A percentile compares a stretch with the other conserved stretches of the same genome.
These are phyloP conservation scores for Pandemis cinnamomeana DNA, from an alignment of 2,888 invertebrate species.

Conservation along the genomic window DNA sequence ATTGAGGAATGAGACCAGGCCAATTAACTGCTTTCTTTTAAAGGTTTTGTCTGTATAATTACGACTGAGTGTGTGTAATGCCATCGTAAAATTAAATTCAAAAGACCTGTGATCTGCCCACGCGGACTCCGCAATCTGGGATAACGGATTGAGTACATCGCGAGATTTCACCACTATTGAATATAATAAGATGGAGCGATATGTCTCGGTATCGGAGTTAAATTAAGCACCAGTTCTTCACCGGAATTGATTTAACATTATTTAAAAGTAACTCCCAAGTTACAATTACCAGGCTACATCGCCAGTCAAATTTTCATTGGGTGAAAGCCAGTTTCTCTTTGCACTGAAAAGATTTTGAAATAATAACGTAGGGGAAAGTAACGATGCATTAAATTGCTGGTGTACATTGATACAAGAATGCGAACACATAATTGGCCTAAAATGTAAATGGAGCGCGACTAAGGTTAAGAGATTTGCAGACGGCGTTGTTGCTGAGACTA, in stretches of 20 bases:
- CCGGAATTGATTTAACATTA: background rate
- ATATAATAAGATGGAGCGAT: slow-evolving; percentile 31
- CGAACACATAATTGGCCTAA: slow-evolving; percentile 42
- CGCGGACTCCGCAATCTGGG: slow-evolving; percentile 32
- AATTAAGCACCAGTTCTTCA: background rate
- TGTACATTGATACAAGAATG: slow-evolving; percentile 40
- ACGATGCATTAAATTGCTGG: slow-evolving; percentile 39
- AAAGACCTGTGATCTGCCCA: slow-evolving; percentile 40
- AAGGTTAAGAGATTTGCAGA: slow-evolving; percentile 41
- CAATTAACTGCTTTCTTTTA: slow-evolving; percentile 64
- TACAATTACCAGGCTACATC: background rate
- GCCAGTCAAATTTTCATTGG: background rate
- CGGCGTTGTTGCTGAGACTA: slow-evolving; percentile 10
- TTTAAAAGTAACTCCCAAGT: background rate
- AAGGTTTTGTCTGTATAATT: slow-evolving; percentile 44
- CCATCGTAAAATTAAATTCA: slow-evolving; percentile 39
- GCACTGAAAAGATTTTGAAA: slow-evolving; percentile 39
- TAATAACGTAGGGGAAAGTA: slow-evolving; percentile 39
- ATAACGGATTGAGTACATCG: slow-evolving; percentile 35
- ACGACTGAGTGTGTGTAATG: slow-evolving; percentile 28
- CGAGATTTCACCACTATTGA: slow-evolving; percentile 37
- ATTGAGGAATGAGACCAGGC: slow-evolving; percentile 56
- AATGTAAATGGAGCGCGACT: slow-evolving; percentile 40
- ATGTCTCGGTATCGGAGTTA: slow-evolving; percentile 8
- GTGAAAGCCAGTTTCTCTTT: slow-evolving; percentile 33